Conservation (phyloP, 2,113 vertebrate species). For the Pavo muticus region DNA sequence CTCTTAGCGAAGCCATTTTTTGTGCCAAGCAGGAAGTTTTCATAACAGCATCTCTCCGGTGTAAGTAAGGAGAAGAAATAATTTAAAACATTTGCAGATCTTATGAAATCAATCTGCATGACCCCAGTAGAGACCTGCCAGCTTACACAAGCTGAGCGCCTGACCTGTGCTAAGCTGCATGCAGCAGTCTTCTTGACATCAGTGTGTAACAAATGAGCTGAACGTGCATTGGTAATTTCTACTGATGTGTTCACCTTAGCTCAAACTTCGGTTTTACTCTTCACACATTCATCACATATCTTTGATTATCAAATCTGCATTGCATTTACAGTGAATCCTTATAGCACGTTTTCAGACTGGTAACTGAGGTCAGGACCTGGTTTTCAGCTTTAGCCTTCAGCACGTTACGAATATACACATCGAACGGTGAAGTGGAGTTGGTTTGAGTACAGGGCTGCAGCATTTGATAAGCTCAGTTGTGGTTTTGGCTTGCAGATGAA, state of each 20-base stretch:
- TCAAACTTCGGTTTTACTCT: not conserved
- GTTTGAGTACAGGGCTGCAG: not conserved
- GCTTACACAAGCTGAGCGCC: not conserved
- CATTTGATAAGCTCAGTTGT: conserved; percentile 34
- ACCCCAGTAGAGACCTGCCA: not conserved
- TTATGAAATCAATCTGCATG: not conserved
- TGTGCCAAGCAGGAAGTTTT: conserved; percentile 9
- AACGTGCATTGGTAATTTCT: not conserved
- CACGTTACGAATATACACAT: conserved; percentile 3
- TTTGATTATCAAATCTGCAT: not conserved
- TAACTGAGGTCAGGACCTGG: not conserved
- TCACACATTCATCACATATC: not conserved
- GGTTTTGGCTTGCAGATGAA: conserved; percentile 39
- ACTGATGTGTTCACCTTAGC: not conserved
- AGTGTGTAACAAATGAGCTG: not conserved
- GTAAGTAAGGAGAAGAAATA: not conserved
- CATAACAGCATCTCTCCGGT: not conserved
- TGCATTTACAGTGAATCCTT: conserved; percentile 8
- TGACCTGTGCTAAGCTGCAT: not conserved
- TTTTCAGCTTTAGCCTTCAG: conserved; percentile 7
- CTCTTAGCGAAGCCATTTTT: not conserved
- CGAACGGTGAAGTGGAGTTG: not conserved
- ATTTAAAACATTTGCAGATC: not conserved
- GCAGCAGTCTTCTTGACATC: not conserved
- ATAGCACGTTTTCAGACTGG: not conserved